phyloP scores from a whole-genome alignment of 2,888 invertebrate genomes.

The Cheilosia vernalis region DNA sequence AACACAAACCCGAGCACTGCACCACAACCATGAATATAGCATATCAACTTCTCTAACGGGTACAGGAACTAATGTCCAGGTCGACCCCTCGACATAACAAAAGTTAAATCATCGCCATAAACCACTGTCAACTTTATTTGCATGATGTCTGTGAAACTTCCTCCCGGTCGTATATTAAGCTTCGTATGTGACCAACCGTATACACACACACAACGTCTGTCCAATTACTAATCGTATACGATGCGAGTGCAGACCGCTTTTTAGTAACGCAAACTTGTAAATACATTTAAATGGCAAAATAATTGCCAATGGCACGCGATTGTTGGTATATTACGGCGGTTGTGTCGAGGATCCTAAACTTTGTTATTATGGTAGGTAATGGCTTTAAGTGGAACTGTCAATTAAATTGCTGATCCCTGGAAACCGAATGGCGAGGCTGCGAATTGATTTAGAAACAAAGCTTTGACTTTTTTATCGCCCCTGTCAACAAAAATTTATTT shows the following conservation, averaged over 20 bases:
- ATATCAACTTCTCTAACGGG: slow-evolving; percentile 58
- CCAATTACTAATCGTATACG: slow-evolving; percentile 20
- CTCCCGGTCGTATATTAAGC: slow-evolving; percentile 41
- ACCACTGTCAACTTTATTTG: slow-evolving; percentile 73
- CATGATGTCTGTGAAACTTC: slow-evolving; percentile 67
- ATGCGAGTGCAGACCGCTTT: not conserved
- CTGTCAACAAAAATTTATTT: slow-evolving; percentile 17
- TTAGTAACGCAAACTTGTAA: slow-evolving; percentile 54
- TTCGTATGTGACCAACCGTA: slow-evolving; percentile 26
- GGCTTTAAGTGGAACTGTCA: no score
- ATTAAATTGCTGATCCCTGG: no score
- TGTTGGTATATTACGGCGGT: not conserved
- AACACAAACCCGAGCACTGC: not conserved
- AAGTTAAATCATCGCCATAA: slow-evolving; percentile 70
- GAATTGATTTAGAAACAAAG: no score
- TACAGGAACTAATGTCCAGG: slow-evolving; percentile 54
- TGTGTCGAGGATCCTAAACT: no score
- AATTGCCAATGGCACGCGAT: slow-evolving; percentile 73
- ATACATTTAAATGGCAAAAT: slow-evolving; percentile 69
- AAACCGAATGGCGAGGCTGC: no score
- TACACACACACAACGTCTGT: slow-evolving; percentile 5
- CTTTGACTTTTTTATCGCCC: no score
- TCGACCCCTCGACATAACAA: slow-evolving; percentile 51
- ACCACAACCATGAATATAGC: not conserved
- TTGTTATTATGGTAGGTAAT: no score